Base-by-base conservation (phyloP, 2,888 invertebrate species). In the Pegoplata infirma region DNA sequence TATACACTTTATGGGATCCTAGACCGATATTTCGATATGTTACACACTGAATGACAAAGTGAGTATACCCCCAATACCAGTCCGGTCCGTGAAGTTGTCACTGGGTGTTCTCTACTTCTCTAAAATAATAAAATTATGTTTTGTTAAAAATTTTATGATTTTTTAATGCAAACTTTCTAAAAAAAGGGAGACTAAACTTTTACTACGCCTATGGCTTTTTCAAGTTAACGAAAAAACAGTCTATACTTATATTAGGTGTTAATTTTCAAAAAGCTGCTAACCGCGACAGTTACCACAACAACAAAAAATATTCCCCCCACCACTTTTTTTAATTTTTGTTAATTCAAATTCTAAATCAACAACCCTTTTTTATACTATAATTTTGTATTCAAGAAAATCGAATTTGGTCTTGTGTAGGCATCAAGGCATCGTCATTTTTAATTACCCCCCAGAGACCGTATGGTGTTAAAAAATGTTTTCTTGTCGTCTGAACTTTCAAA, bases 361-460 rank as follows among this genome's bases (percentile, higher is more conserved):
- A 74, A 73, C 69, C 74, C 78, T 78, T 77, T 78, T 53, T 49
- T 53, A 51, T n/a, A 14, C 14, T 1, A 63, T 36, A 66, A 51
- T 49, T 3, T 19, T 17, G 16, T 66, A 36, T 61, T 66, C 32
- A 28, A 67, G 49, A 73, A 76, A 76, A 79, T 79, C 79, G 79
- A 79, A 79, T 75, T 79, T 75, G 79, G 75, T 79, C 79, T 73
- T 81, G 73, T 63, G 63, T 80, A 66, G 82, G 78, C 75, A 71
- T 73, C 72, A 67, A 46, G 36, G 71, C 59, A 58, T 67, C 58
- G 71, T 74, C 69, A 78, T 78, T 82, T 83, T 85, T 86, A 86
- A 86, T 86, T 86, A 84, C 82, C 81, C 86, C 85, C 86, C 67
- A 66, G 85, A 82, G 84, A 83, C 82, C 81, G 53, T 59, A 63